phyloP scores from a whole-genome alignment of 2,113 vertebrate species.

The Laterallus jamaicensis region DNA sequence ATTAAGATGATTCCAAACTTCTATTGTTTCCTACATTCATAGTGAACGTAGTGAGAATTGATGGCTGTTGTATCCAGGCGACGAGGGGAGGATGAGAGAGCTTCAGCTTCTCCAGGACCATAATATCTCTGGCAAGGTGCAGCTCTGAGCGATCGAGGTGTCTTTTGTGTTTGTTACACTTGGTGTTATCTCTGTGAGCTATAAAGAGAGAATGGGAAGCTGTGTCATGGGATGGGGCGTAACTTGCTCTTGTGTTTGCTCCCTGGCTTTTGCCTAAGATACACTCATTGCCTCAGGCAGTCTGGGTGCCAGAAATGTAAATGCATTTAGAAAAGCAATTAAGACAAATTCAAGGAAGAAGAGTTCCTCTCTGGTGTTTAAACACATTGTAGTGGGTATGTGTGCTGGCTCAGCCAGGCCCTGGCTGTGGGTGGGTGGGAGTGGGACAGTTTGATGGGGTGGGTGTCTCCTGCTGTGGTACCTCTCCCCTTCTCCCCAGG shows the following conservation, averaged over 20 bases:
- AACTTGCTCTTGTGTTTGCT: neutral
- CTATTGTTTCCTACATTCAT: conserved; percentile 25
- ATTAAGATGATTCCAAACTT: conserved; percentile 63
- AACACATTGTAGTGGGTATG: rapidly evolving
- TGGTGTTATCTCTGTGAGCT: neutral
- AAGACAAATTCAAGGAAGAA: neutral
- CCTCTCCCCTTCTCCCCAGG: neutral
- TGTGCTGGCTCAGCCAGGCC: neutral
- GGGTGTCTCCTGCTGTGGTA: rapidly evolving
- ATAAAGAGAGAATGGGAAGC: neutral
- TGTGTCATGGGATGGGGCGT: neutral
- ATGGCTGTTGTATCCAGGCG: conserved; percentile 44
- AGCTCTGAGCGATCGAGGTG: neutral
- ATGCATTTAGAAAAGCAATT: neutral
- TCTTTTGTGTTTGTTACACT: neutral
- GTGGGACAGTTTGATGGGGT: neutral
- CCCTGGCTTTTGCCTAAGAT: neutral
- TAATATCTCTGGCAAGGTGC: neutral
- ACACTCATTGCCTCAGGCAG: rapidly evolving
- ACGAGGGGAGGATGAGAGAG: conserved; percentile 29
- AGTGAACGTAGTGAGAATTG: conserved; percentile 39
- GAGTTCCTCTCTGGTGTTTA: neutral
- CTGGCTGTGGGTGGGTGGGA: rapidly evolving
- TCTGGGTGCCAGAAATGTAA: neutral
- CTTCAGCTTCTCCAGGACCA: neutral